These are phyloP conservation scores for Apostichopus japonicus DNA, from an alignment of 35 echinoderm and acorn worm species.

Conservation along the genomic window DNA sequence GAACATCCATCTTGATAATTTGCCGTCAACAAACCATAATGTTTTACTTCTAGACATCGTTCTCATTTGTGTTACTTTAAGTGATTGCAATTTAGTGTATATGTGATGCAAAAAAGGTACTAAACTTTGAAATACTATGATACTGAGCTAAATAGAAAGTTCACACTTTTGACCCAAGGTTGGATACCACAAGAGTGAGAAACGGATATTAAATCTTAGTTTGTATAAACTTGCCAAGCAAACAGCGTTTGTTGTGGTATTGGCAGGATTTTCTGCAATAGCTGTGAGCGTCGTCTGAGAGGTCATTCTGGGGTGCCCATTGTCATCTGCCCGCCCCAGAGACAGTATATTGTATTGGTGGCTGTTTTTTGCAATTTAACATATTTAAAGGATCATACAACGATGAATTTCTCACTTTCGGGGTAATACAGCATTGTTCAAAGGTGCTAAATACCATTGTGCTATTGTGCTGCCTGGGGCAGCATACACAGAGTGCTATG, in stretches of 20 bases:
- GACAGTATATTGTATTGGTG: background rate
- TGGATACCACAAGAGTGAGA: too few species aligned
- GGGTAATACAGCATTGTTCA: background rate
- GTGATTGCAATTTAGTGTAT: too few species aligned
- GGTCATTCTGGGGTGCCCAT: background rate
- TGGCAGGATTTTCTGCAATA: background rate
- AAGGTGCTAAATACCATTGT: background rate
- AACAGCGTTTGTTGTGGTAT: background rate
- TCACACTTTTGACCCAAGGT: too few species aligned
- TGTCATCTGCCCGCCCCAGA: background rate
- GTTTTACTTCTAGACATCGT: too few species aligned
- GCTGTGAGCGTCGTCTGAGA: background rate
- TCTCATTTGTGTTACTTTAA: too few species aligned
- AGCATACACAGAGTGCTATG: background rate
- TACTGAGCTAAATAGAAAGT: too few species aligned
- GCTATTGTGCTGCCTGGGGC: background rate
- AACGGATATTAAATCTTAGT: too few species aligned
- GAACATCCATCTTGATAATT: too few species aligned
- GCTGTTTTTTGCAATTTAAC: background rate
- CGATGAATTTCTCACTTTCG: background rate
- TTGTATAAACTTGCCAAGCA: too few species aligned
- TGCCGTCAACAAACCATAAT: too few species aligned
- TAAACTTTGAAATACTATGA: too few species aligned
- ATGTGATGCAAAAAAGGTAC: too few species aligned
- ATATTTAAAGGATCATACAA: background rate